phyloP scores from a whole-genome alignment of 2,797 vertebrate genomes.

The Botia almorhae region DNA sequence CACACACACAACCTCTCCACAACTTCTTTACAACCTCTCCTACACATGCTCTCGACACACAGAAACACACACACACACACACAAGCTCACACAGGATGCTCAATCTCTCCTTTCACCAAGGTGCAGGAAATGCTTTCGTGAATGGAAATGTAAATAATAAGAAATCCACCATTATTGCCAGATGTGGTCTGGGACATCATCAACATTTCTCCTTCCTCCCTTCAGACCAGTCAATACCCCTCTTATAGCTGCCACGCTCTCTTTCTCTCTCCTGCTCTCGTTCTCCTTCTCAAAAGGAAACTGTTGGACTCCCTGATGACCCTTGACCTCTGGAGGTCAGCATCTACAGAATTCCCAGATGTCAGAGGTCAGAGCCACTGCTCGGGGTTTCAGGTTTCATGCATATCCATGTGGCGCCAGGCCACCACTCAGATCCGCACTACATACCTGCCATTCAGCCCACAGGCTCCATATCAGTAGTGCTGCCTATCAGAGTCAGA shows the following conservation, averaged over 20 bases:
- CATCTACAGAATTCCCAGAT: constrained; percentile 87
- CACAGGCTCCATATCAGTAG: not conserved
- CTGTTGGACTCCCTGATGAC: constrained; percentile 79
- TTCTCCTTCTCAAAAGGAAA: constrained; percentile 78
- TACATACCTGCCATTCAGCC: constrained; percentile 70
- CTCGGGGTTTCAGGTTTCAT: constrained; percentile 82
- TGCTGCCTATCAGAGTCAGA: constrained; percentile 21
- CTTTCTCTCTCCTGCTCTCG: not conserved
- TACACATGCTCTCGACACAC: constrained; percentile 3
- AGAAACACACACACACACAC: constrained; percentile 37
- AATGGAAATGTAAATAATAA: constrained; percentile 58
- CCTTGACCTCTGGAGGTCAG: constrained; percentile 84
- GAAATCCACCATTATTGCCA: constrained; percentile 59
- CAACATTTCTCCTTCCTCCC: constrained; percentile 40
- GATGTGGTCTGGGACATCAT: constrained; percentile 58
- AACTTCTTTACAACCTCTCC: constrained; percentile 31
- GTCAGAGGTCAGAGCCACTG: constrained; percentile 84
- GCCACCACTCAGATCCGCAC: constrained; percentile 34
- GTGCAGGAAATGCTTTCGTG: constrained; percentile 57
- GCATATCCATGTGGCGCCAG: constrained; percentile 83
- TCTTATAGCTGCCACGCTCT: constrained; percentile 28
- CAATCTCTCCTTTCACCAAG: constrained; percentile 55
- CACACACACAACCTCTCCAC: constrained; percentile 25
- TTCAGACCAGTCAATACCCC: constrained; percentile 32
- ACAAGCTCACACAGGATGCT: constrained; percentile 38